A percentile compares a stretch with the other conserved stretches of the same genome.
Evolutionary conservation across 2,888 invertebrate species (phyloP).

Genomic region (Axea sp.): DNA sequence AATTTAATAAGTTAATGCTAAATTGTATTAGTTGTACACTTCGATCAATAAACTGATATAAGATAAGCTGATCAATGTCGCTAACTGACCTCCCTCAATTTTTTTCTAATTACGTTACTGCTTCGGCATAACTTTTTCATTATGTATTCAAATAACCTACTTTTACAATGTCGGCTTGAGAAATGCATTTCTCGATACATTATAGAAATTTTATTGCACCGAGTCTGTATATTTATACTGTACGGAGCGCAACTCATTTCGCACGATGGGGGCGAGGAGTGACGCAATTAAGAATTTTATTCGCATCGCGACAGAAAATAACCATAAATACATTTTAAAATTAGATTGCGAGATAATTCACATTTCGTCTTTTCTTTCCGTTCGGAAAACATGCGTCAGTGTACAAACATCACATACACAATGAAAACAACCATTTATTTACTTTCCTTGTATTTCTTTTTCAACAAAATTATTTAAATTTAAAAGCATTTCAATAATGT

Average conservation of each 20-base stretch:
- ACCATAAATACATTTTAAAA: neutral
- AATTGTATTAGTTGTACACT: too few relatives aligned
- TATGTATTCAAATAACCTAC: slow-evolving; percentile 49
- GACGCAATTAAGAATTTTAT: slow-evolving; percentile 30
- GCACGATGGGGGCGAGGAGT: neutral
- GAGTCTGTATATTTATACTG: neutral
- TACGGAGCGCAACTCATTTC: slow-evolving; percentile 2
- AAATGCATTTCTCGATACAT: slow-evolving; percentile 44
- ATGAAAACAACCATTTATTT: too few relatives aligned
- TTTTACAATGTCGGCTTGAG: slow-evolving; percentile 35
- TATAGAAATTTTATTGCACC: slow-evolving; percentile 30
- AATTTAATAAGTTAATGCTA: too few relatives aligned
- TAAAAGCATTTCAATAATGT: too few relatives aligned
- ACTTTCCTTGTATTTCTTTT: too few relatives aligned
- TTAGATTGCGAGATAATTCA: slow-evolving; percentile 1
- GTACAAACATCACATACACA: too few relatives aligned
- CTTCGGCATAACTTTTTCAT: slow-evolving; percentile 40
- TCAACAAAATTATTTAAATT: too few relatives aligned
- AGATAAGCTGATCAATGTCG: slow-evolving; percentile 43
- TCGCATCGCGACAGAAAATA: slow-evolving; percentile 13
- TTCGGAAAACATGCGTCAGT: neutral
- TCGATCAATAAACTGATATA: slow-evolving; percentile 24
- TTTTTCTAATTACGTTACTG: slow-evolving; percentile 30
- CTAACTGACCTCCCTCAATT: slow-evolving; percentile 49
- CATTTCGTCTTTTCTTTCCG: too few relatives aligned